Conservation (phyloP, 2,113 vertebrate species). For the Pangasianodon gigas region DNA sequence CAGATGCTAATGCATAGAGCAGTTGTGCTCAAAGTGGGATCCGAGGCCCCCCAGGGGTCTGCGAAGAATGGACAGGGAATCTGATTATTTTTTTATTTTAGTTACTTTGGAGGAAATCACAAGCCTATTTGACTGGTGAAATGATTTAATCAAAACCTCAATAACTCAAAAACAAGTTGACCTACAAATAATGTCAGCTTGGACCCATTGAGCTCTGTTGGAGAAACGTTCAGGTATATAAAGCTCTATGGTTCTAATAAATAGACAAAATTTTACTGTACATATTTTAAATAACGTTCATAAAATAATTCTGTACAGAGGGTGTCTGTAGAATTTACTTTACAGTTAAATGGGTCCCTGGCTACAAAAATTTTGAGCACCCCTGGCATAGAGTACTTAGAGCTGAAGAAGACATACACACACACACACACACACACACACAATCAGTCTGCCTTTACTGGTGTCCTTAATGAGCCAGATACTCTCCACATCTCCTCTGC, state of each 20-base stretch:
- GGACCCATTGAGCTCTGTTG: not conserved
- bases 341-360: not conserved
- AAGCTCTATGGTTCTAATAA: not conserved
- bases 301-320: not conserved
- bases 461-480: slow-evolving; percentile 10
- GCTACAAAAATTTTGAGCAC: not conserved
- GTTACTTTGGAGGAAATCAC: not conserved
- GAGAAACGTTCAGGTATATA: not conserved
- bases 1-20: slow-evolving; percentile 38
- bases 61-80: not conserved
- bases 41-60: not conserved
- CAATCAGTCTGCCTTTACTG: slow-evolving; percentile 41
- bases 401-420: slow-evolving; percentile 24
- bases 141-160: not conserved
- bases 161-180: not conserved
- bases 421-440: slow-evolving; percentile 24
- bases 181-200: not conserved
- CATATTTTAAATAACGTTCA: not conserved
- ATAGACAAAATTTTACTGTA: not conserved
- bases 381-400: slow-evolving; percentile 15
- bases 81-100: not conserved
- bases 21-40: not conserved
- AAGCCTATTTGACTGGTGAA: not conserved
- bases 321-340: not conserved
- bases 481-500: not conserved